These are phyloP conservation scores for Lagocephalus sceleratus DNA, from an alignment of 2,797 vertebrate species.

Conservation along the genomic window DNA sequence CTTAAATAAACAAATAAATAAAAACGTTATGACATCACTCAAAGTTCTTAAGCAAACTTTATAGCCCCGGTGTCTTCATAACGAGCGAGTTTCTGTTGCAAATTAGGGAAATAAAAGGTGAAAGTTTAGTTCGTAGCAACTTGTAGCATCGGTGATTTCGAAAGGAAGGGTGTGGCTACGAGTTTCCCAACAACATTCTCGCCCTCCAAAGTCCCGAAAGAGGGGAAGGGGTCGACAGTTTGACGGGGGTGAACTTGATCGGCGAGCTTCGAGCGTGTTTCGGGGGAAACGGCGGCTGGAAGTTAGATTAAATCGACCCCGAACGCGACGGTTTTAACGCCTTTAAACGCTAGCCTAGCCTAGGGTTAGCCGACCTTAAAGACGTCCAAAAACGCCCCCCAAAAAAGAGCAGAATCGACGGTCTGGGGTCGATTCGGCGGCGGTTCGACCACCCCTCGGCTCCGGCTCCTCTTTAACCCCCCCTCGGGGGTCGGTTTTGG, in stretches of 20 bases:
- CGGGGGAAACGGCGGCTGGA: fast-evolving
- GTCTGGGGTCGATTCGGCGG: too few species aligned
- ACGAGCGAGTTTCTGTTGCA: neutral
- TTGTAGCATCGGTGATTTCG: constrained; percentile 45
- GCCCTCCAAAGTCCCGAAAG: constrained; percentile 10
- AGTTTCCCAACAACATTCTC: constrained; percentile 44
- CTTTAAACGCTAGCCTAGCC: too few species aligned
- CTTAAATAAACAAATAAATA: neutral
- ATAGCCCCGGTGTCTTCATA: too few species aligned
- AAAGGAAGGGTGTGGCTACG: constrained; percentile 74
- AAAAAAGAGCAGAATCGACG: too few species aligned
- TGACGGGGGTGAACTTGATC: neutral
- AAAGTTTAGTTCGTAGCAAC: constrained; percentile 31
- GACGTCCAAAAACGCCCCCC: too few species aligned
- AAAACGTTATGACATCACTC: neutral
- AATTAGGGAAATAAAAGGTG: neutral
- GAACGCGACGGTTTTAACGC: too few species aligned
- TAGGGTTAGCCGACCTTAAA: too few species aligned
- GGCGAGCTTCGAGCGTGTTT: neutral
- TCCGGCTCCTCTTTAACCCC: too few species aligned
- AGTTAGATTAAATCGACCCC: too few species aligned
- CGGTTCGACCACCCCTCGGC: too few species aligned
- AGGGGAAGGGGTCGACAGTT: neutral
- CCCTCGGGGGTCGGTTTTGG: too few species aligned
- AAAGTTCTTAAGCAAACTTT: neutral